A percentile compares a stretch with the other conserved stretches of the same genome.
phyloP scores from a whole-genome alignment of 2,888 invertebrate species.

The Napeogenes inachia region DNA sequence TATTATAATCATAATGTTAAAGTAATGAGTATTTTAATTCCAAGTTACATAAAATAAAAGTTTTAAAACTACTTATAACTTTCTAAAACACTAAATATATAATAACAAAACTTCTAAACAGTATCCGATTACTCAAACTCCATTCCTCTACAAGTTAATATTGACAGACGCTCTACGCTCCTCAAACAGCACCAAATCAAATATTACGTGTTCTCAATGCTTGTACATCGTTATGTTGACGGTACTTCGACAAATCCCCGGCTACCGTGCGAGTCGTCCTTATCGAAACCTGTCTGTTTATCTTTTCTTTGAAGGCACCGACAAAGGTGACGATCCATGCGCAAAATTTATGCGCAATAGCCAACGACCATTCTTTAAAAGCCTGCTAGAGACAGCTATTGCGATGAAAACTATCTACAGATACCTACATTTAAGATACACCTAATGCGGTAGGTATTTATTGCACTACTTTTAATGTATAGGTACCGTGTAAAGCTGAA shows the following conservation, averaged over 20 bases:
- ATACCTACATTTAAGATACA: constrained; percentile 29
- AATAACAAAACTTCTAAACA: constrained; percentile 9
- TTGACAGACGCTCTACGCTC: constrained; percentile 35
- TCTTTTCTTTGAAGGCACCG: constrained; percentile 64
- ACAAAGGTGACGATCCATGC: constrained; percentile 68
- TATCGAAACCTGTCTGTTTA: constrained; percentile 64
- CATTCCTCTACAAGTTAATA: constrained; percentile 34
- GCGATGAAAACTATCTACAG: constrained; percentile 27
- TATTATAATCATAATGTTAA: neutral
- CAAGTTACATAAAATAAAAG: neutral
- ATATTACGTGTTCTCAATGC: constrained; percentile 44
- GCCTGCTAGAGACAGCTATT: constrained; percentile 34
- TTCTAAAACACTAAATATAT: neutral
- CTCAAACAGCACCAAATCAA: constrained; percentile 37
- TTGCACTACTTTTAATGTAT: constrained; percentile 21
- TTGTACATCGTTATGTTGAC: constrained; percentile 55
- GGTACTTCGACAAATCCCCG: constrained; percentile 68
- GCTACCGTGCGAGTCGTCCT: constrained; percentile 63
- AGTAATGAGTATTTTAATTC: neutral
- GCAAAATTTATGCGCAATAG: constrained; percentile 53
- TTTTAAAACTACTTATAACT: neutral
- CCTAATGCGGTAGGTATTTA: constrained; percentile 22
- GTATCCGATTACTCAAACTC: constrained; percentile 23
- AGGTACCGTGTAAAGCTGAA: constrained; percentile 19
- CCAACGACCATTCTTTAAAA: constrained; percentile 35